These are phyloP conservation scores for Laticauda laticaudata DNA, from an alignment of 2,113 vertebrate species.

Conservation along the genomic window DNA sequence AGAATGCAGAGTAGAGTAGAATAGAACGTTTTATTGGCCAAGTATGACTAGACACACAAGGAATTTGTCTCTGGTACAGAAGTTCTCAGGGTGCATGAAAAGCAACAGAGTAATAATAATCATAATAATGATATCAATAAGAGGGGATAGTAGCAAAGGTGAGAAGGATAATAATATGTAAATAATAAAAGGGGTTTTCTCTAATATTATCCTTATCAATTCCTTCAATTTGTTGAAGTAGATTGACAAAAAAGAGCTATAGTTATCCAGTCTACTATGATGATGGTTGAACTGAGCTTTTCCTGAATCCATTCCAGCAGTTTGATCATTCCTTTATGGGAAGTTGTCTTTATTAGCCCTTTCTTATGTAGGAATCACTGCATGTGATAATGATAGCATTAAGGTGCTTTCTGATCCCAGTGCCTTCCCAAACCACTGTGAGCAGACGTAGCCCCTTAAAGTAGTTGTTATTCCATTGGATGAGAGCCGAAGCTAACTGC, in stretches of 20 bases:
- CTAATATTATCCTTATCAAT: background rate
- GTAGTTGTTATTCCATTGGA: background rate
- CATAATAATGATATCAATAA: background rate
- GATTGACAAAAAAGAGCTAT: background rate
- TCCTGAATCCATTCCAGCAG: background rate
- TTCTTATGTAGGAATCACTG: background rate
- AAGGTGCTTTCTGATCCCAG: background rate
- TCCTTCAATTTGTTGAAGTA: background rate
- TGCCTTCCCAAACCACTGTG: background rate
- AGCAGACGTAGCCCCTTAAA: background rate
- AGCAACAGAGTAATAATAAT: background rate
- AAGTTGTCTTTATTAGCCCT: background rate
- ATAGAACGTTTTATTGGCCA: background rate
- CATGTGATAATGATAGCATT: background rate
- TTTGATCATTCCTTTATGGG: background rate
- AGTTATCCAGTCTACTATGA: background rate
- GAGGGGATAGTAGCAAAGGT: background rate
- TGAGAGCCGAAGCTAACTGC: background rate
- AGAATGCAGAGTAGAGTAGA: too few relatives aligned
- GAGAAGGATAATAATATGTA: background rate
- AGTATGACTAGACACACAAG: background rate
- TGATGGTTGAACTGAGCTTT: background rate
- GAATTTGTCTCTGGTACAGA: background rate
- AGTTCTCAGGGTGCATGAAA: background rate
- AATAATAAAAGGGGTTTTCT: background rate